phyloP scores from a whole-genome alignment of 2,113 vertebrate genomes.

The Gambusia holbrooki region DNA sequence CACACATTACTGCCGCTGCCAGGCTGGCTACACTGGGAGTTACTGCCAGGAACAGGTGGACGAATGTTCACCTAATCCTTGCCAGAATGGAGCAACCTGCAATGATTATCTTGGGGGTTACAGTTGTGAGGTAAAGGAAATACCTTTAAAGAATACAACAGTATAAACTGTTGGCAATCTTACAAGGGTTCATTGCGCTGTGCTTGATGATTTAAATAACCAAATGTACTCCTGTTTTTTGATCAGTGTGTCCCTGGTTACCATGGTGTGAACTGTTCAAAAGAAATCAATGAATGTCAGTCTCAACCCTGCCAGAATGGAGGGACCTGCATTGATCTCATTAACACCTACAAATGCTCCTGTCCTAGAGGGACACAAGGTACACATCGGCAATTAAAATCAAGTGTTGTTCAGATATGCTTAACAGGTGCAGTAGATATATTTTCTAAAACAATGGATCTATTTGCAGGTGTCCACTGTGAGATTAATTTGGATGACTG shows the following conservation, averaged over 20 bases:
- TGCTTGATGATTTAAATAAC: not conserved
- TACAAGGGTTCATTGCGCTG: not conserved
- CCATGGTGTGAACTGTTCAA: slow-evolving; percentile 94
- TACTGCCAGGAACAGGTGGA: slow-evolving; percentile 98
- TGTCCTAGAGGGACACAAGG: slow-evolving; percentile 97
- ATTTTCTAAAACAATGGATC: not conserved
- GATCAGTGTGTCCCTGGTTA: slow-evolving; percentile 83
- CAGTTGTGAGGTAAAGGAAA: slow-evolving; percentile 87
- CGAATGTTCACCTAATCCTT: slow-evolving; percentile 94
- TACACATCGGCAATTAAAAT: slow-evolving; percentile 45
- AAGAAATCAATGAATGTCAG: slow-evolving; percentile 95
- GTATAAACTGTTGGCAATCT: not conserved
- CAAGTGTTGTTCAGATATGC: not conserved
- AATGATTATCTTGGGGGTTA: slow-evolving; percentile 96
- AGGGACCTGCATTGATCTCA: slow-evolving; percentile 96
- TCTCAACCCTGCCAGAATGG: slow-evolving; percentile 95
- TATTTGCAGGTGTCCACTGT: slow-evolving; percentile 89
- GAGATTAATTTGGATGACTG: slow-evolving; percentile 98
- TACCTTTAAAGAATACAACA: not conserved
- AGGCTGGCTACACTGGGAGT: slow-evolving; percentile 94
- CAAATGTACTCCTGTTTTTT: not conserved
- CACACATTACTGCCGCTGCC: slow-evolving; percentile 95
- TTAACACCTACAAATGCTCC: slow-evolving; percentile 98
- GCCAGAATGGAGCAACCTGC: slow-evolving; percentile 95
- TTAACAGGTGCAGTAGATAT: not conserved